Conservation (phyloP, 2,797 vertebrate genomes). For the Fistularia commersonii region DNA sequence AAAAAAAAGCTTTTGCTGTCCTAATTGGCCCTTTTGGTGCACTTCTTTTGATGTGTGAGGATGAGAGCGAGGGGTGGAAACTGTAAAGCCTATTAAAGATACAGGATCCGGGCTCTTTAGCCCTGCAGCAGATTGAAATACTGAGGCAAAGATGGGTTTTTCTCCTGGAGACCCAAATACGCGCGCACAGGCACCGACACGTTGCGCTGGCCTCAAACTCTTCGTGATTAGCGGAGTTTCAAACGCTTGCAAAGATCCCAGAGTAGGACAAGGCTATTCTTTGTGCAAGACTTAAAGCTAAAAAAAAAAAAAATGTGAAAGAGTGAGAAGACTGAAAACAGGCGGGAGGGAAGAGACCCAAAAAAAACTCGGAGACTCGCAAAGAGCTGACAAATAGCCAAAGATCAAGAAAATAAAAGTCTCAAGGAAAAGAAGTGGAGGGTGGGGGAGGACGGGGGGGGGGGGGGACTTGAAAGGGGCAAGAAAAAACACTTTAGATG, state of each 20-base stretch:
- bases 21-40: constrained; percentile 66
- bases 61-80: constrained; percentile 49
- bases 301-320: constrained; percentile 30
- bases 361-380: constrained; percentile 9
- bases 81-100: constrained; percentile 47
- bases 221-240: constrained; percentile 31
- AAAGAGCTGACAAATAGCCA: constrained; percentile 25
- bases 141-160: background rate
- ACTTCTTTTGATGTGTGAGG: constrained; percentile 64
- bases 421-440: constrained; percentile 3
- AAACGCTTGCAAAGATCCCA: constrained; percentile 27
- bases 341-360: constrained; percentile 3
- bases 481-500: constrained; percentile 15
- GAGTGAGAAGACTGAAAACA: constrained; percentile 6
- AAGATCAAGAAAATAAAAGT: constrained; percentile 31
- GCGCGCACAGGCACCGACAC: constrained; percentile 15
- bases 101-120: constrained; percentile 28
- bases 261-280: constrained; percentile 22
- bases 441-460: too few relatives aligned
- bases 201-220: constrained; percentile 10
- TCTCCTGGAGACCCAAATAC: background rate
- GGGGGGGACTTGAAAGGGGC: constrained; percentile 16
- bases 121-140: constrained; percentile 31
- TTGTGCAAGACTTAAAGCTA: constrained; percentile 5
- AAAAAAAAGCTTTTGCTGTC: constrained; percentile 56